Percentiles rank a stretch among this genome's conserved stretches.
These are phyloP conservation scores for Acanthoscelides obtectus DNA, from an alignment of 2,888 invertebrate genomes.

Conservation along the genomic window DNA sequence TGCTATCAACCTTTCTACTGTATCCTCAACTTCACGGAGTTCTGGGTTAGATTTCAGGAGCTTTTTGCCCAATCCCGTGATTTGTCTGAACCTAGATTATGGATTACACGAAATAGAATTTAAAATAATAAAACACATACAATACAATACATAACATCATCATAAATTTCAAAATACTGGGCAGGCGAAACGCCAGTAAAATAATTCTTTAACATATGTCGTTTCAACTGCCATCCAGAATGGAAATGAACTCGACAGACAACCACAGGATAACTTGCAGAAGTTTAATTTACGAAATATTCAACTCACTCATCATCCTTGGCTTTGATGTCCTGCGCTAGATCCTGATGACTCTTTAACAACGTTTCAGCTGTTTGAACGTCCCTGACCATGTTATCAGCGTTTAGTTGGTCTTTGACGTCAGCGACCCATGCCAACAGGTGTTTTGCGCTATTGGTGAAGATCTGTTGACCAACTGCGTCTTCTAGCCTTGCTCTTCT, in stretches of 20 bases:
- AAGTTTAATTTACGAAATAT: constrained; percentile 5
- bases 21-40: constrained; percentile 70
- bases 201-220: too few relatives aligned
- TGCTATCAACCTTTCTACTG: constrained; percentile 65
- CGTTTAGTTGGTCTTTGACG: constrained; percentile 72
- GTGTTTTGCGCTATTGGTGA: constrained; percentile 78
- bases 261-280: background rate
- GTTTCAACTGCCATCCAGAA: too few relatives aligned
- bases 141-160: too few relatives aligned
- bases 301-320: constrained; percentile 78
- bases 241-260: background rate
- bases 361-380: constrained; percentile 89
- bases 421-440: constrained; percentile 78
- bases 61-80: constrained; percentile 74
- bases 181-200: too few relatives aligned
- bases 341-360: constrained; percentile 84
- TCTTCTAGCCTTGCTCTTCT: constrained; percentile 82
- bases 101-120: background rate
- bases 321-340: constrained; percentile 84
- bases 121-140: constrained; percentile 6
- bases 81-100: constrained; percentile 64
- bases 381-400: constrained; percentile 75
- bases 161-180: too few relatives aligned
- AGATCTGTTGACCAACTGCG: constrained; percentile 93
- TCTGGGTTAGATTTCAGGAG: constrained; percentile 69